Conservation (phyloP, 1,140 invertebrate genomes). For the Diplogasteroides magnus region DNA sequence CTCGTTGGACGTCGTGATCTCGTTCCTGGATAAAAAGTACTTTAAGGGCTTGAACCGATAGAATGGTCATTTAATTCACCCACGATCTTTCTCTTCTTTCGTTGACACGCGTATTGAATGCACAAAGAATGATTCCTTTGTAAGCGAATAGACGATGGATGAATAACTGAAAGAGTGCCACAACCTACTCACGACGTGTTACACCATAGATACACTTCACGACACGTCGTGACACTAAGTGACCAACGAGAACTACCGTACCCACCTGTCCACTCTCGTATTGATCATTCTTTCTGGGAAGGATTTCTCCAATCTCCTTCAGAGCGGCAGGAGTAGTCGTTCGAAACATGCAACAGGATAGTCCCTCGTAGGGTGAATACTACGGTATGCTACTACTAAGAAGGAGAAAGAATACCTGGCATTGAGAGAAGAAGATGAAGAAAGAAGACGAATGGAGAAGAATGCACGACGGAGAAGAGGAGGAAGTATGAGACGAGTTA, state of each 20-base stretch:
- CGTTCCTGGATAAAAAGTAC: no score
- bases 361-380: no score
- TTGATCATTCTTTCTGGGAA: slow-evolving; percentile 2
- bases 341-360: slow-evolving; percentile 31
- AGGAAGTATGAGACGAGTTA: no score
- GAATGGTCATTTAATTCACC: slow-evolving; percentile 1
- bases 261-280: slow-evolving; percentile 35
- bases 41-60: no score
- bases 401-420: no score
- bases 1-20: no score
- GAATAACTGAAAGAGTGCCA: slow-evolving; percentile 35
- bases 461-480: neutral
- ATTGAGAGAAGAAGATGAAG: neutral
- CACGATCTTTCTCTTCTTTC: slow-evolving; percentile 18
- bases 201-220: neutral
- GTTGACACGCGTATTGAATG: slow-evolving; percentile 34
- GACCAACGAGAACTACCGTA: no score
- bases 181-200: neutral
- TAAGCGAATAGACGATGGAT: slow-evolving; percentile 49
- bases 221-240: no score
- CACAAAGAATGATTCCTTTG: slow-evolving; percentile 44
- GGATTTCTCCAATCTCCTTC: slow-evolving; percentile 20
- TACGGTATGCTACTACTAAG: no score
- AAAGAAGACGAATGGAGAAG: neutral
- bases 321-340: slow-evolving; percentile 22